These are phyloP conservation scores for Centropus bengalensis DNA, from an alignment of 2,113 vertebrate genomes.

Conservation along the genomic window DNA sequence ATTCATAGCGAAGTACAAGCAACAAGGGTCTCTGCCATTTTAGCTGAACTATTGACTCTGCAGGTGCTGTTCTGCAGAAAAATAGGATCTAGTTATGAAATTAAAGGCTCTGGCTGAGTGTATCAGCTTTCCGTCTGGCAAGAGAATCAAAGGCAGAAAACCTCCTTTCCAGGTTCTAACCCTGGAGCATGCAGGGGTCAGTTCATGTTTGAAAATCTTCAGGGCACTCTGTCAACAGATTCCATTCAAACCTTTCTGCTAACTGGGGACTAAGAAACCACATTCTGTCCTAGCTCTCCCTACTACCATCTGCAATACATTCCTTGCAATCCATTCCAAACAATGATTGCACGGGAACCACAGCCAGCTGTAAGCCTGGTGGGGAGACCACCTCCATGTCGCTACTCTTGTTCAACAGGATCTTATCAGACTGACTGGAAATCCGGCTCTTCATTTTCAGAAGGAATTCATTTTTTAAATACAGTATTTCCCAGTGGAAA, in stretches of 20 bases:
- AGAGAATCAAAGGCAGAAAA: slow-evolving; percentile 9
- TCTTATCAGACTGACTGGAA: not conserved
- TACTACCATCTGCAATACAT: not conserved
- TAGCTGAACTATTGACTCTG: not conserved
- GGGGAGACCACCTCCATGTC: not conserved
- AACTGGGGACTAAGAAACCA: not conserved
- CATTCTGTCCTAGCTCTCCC: not conserved
- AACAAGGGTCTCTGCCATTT: not conserved
- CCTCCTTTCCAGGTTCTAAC: slow-evolving; percentile 15
- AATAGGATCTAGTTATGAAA: slow-evolving; percentile 7
- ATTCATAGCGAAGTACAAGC: not conserved
- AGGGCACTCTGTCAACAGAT: not conserved
- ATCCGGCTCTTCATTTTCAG: not conserved
- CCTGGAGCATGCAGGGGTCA: not conserved
- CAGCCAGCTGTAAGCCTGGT: not conserved
- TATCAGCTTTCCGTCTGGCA: not conserved
- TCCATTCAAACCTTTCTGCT: not conserved
- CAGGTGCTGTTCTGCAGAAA: not conserved
- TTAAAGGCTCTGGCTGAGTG: not conserved
- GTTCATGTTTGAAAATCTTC: not conserved
- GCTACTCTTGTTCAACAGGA: not conserved
- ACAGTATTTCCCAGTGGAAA: not conserved
- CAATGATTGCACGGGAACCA: not conserved
- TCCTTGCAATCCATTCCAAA: not conserved
- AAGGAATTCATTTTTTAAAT: not conserved